phyloP scores from a whole-genome alignment of 2,888 invertebrate genomes.

The Dynastes grantii region DNA sequence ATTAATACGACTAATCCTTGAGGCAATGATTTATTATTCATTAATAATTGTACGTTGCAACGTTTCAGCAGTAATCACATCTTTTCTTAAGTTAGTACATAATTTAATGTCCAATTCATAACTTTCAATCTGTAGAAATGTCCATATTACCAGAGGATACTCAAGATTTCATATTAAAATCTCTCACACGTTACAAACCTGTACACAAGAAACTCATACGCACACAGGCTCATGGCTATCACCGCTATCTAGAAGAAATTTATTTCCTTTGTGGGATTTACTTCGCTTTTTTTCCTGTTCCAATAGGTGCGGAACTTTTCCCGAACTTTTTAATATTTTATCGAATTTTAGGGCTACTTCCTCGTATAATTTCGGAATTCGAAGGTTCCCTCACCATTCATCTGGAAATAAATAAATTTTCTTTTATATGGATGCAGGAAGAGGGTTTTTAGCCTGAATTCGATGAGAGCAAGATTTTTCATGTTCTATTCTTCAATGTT shows the following conservation, averaged over 20 bases:
- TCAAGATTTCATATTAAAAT: not conserved
- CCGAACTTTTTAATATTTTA: constrained; percentile 45
- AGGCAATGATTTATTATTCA: too few species aligned
- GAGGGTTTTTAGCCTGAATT: constrained; percentile 4
- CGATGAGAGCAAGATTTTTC: constrained; percentile 25
- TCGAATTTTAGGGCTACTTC: constrained; percentile 43
- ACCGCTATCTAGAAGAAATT: constrained; percentile 30
- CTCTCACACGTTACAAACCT: not conserved
- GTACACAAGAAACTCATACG: not conserved
- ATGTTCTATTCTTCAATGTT: not conserved
- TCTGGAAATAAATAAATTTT: constrained; percentile 45
- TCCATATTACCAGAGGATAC: too few species aligned
- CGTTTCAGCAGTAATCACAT: too few species aligned
- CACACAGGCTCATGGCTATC: constrained; percentile 26
- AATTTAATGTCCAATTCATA: too few species aligned
- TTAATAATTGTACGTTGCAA: too few species aligned
- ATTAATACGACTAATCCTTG: too few species aligned
- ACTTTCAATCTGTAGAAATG: too few species aligned
- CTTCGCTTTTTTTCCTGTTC: constrained; percentile 20
- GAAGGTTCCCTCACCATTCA: constrained; percentile 15
- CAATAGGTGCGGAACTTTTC: constrained; percentile 31
- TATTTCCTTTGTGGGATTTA: constrained; percentile 19
- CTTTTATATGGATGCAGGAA: not conserved
- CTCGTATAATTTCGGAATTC: constrained; percentile 41
- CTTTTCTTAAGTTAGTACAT: too few species aligned